Conservation (phyloP, 2,888 invertebrate genomes). For the Euproctis similis region DNA sequence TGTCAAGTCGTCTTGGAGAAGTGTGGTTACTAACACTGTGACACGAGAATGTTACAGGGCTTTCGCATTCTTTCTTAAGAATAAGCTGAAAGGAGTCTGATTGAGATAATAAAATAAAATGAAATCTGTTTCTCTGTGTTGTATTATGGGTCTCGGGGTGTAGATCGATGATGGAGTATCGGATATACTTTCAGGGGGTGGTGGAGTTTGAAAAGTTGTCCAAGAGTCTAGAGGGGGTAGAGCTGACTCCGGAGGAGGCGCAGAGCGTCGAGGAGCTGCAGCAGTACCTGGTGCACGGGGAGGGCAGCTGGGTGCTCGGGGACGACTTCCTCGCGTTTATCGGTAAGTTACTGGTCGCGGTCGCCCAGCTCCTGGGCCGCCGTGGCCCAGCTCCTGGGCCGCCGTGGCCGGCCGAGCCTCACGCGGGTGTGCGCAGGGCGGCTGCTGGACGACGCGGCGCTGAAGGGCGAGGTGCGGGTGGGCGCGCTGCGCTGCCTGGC, state of each 20-base stretch:
- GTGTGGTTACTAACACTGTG: no score
- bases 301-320: constrained; percentile 94
- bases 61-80: no score
- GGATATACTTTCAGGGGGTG: constrained; percentile 74
- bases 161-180: background rate
- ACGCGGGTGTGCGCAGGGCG: constrained; percentile 24
- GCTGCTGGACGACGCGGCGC: constrained; percentile 61
- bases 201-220: constrained; percentile 84
- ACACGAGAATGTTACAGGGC: no score
- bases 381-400: background rate
- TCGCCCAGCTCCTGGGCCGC: no score
- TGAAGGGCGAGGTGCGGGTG: constrained; percentile 78
- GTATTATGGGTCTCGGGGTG: no score
- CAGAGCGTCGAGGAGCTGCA: constrained; percentile 87
- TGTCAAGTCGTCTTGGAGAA: no score
- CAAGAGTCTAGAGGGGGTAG: constrained; percentile 78
- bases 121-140: no score
- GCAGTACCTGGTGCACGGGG: constrained; percentile 91
- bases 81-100: no score
- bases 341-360: constrained; percentile 54
- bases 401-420: background rate
- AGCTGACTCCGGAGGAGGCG: constrained; percentile 84
- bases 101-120: no score
- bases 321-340: constrained; percentile 90
- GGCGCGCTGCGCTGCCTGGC: constrained; percentile 83